Evolutionary conservation across 2,797 vertebrate genomes (phyloP).

Genomic region (Mormyrops boulengeri): DNA sequence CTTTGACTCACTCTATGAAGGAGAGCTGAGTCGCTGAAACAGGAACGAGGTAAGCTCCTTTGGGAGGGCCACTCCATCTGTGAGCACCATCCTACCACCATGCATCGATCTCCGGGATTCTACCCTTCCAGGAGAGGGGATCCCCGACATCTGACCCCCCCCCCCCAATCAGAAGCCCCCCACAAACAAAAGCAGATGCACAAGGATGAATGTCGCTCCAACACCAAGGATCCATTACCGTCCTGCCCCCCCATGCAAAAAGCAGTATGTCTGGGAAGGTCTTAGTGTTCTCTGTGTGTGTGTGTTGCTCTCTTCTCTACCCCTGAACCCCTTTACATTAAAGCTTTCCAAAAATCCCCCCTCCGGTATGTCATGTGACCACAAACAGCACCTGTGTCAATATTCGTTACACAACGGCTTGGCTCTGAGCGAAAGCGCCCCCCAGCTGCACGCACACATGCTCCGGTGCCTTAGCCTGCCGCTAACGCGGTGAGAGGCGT

Average conservation of each 20-base stretch:
- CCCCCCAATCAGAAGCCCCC: not conserved
- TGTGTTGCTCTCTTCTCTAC: not conserved
- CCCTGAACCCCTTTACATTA: not conserved
- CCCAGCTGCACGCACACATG: not conserved
- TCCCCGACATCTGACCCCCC: not conserved
- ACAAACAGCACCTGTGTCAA: not conserved
- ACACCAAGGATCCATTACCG: not conserved
- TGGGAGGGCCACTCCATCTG: conserved; percentile 78
- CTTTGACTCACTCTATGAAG: not conserved
- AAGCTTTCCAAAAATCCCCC: not conserved
- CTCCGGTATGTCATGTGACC: not conserved
- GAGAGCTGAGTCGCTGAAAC: not conserved
- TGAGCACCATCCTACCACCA: conserved; percentile 60
- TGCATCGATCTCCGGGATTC: not conserved
- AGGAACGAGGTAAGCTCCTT: conserved; percentile 70
- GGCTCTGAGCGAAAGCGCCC: not conserved
- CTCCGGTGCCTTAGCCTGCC: not conserved
- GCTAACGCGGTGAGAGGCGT: not conserved
- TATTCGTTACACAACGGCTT: not conserved
- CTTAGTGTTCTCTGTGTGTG: not conserved
- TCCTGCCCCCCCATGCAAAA: too few species aligned
- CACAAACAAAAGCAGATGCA: not conserved
- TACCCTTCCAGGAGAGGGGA: not conserved
- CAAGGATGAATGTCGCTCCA: too few species aligned
- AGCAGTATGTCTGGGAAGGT: too few species aligned